Conservation (phyloP, 2,113 vertebrate genomes). For the Thinocorus orbignyianus region DNA sequence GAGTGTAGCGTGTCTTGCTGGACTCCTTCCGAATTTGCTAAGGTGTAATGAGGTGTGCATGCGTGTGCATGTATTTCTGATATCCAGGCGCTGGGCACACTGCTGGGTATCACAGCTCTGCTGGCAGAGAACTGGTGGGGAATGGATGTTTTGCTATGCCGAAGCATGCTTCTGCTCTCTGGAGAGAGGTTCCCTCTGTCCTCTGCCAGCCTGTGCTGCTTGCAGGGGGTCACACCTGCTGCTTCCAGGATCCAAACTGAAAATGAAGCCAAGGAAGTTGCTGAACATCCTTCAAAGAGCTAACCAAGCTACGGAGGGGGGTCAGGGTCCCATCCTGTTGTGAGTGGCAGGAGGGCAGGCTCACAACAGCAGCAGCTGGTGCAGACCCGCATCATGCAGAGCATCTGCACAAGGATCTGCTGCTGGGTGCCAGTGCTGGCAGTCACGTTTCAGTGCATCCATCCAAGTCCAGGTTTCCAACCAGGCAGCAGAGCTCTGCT, state of each 20-base stretch:
- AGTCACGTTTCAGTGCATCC: background rate
- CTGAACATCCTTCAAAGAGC: background rate
- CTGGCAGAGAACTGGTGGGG: background rate
- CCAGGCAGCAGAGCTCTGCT: background rate
- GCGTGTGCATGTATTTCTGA: background rate
- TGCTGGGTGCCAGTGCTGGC: background rate
- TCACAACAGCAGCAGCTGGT: background rate
- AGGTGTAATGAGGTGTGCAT: background rate
- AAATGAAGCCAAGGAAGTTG: background rate
- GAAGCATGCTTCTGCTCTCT: background rate
- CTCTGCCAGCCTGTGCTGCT: background rate
- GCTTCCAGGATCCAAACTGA: background rate
- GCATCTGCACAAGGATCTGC: rapidly evolving
- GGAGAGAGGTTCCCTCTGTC: background rate
- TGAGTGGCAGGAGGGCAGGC: background rate
- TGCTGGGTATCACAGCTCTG: background rate
- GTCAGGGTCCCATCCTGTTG: background rate
- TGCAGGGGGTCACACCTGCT: rapidly evolving
- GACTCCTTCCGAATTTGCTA: background rate
- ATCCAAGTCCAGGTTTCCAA: background rate
- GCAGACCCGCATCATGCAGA: background rate
- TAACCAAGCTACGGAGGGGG: background rate
- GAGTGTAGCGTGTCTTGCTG: background rate
- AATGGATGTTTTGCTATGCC: background rate
- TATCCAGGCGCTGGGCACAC: background rate